Percentiles rank a stretch among this genome's conserved stretches.
Conservation (phyloP, 2,888 invertebrate species). For the Drosophila kuntzei region DNA sequence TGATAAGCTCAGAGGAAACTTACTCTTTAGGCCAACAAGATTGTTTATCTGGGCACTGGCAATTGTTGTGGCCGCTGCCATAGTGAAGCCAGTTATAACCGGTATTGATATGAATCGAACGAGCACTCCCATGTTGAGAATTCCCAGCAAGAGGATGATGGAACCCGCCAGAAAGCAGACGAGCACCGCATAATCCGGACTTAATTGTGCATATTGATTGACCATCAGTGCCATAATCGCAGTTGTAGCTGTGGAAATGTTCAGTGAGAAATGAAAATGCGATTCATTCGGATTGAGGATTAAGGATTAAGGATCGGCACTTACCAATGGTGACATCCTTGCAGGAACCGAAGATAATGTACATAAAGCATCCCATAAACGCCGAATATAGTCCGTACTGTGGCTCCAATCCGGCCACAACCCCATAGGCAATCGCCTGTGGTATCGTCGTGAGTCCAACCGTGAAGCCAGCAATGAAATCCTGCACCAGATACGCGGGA, state of each 20-base stretch:
- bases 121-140: conserved; percentile 92
- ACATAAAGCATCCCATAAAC: conserved; percentile 97
- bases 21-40: conserved; percentile 89
- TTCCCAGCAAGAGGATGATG: conserved; percentile 89
- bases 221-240: conserved; percentile 95
- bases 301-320: neutral
- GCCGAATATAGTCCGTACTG: conserved; percentile 96
- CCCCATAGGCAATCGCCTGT: conserved; percentile 93
- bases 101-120: conserved; percentile 95
- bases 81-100: conserved; percentile 94
- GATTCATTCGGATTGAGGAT: neutral
- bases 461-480: conserved; percentile 93
- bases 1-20: conserved; percentile 54
- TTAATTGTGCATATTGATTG: conserved; percentile 88
- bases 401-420: conserved; percentile 90
- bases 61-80: conserved; percentile 94
- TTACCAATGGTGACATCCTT: conserved; percentile 92
- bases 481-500: conserved; percentile 89
- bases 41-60: conserved; percentile 92
- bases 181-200: conserved; percentile 90
- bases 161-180: conserved; percentile 91
- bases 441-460: conserved; percentile 93
- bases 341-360: conserved; percentile 94
- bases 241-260: conserved; percentile 89
- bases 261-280: neutral